Conservation (phyloP, 2,113 vertebrate species). For the Osmerus eperlanus region DNA sequence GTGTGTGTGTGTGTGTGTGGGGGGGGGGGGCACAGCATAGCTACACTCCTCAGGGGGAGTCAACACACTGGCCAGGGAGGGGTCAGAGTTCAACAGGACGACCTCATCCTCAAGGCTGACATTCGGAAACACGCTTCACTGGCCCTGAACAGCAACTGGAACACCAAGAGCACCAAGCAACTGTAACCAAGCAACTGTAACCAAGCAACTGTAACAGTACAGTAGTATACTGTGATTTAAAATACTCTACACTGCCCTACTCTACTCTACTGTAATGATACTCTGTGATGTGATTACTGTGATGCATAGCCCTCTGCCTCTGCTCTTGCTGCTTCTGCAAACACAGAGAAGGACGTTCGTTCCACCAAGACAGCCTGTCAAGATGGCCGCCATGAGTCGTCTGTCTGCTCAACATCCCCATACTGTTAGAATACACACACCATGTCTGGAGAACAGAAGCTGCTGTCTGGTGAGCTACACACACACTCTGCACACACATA, state of each 20-base stretch:
- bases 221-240: too few relatives aligned
- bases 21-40: conserved; percentile 3
- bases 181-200: too few relatives aligned
- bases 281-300: not conserved
- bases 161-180: too few relatives aligned
- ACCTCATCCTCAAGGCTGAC: not conserved
- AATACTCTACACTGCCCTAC: too few relatives aligned
- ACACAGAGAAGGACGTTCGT: not conserved
- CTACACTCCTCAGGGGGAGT: conserved; percentile 22
- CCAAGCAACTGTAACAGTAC: too few relatives aligned
- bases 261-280: too few relatives aligned
- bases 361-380: not conserved
- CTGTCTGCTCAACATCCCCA: not conserved
- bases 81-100: conserved; percentile 23
- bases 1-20: too few relatives aligned
- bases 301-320: not conserved
- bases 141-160: too few relatives aligned
- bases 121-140: not conserved
- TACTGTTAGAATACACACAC: not conserved
- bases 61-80: conserved; percentile 1
- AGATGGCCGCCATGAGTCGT: not conserved
- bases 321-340: not conserved
- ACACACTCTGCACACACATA: not conserved
- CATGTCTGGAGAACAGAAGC: not conserved
- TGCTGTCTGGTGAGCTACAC: not conserved